Conservation (phyloP, 64 coral and sea anemone species). For the Astreopora myriophthalma region DNA sequence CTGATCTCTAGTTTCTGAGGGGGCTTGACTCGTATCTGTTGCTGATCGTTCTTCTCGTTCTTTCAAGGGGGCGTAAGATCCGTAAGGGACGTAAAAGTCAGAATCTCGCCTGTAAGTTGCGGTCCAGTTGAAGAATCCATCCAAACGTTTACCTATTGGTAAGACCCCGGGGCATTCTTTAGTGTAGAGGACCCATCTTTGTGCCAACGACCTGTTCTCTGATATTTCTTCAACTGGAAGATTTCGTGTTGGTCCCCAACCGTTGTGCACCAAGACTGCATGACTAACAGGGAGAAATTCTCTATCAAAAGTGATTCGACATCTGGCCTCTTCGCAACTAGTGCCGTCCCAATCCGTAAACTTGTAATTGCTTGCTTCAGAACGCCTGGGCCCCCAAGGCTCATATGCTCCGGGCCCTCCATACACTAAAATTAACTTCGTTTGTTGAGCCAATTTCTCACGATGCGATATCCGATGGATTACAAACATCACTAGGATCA, state of each 20-base stretch:
- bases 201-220: not conserved
- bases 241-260: not conserved
- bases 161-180: not conserved
- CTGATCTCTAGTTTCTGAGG: not conserved
- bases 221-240: not conserved
- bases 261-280: not conserved
- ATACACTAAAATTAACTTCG: not conserved
- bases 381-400: not conserved
- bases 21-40: not conserved
- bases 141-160: not conserved
- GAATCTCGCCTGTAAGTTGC: constrained; percentile 5
- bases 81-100: not conserved
- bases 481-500: not conserved
- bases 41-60: not conserved
- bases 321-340: not conserved
- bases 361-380: not conserved
- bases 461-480: not conserved
- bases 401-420: not conserved
- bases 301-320: not conserved
- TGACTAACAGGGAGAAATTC: not conserved
- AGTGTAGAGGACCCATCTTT: not conserved
- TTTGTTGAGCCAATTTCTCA: not conserved
- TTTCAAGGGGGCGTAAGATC: not conserved
- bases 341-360: not conserved
- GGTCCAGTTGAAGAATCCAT: not conserved